Percentiles rank a stretch among this genome's conserved stretches.
These are phyloP conservation scores for Tiaroga cobitis DNA, from an alignment of 2,797 vertebrate genomes.

Conservation along the genomic window DNA sequence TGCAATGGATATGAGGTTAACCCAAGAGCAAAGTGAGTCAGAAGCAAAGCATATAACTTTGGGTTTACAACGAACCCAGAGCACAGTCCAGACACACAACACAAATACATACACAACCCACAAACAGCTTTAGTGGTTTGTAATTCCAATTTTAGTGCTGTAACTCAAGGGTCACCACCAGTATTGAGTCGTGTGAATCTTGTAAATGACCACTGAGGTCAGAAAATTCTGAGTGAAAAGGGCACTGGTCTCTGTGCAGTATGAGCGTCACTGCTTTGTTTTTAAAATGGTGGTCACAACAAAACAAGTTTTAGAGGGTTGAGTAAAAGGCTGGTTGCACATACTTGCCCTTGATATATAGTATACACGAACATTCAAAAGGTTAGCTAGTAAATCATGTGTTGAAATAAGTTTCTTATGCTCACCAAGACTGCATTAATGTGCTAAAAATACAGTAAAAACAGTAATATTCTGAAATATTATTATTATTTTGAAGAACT, in stretches of 20 bases:
- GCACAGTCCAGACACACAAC: constrained; percentile 23
- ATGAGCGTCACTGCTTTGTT: background rate
- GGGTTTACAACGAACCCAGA: constrained; percentile 21
- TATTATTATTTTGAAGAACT: background rate
- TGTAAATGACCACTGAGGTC: constrained; percentile 41
- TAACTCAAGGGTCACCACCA: constrained; percentile 16
- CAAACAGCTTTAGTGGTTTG: constrained; percentile 18
- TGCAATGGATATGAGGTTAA: constrained; percentile 16
- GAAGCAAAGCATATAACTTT: constrained; percentile 9
- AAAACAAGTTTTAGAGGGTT: background rate
- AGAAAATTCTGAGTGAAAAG: background rate
- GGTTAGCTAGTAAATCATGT: background rate
- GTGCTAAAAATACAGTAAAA: background rate
- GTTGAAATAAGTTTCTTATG: background rate
- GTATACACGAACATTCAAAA: background rate
- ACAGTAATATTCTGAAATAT: background rate
- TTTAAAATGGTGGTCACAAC: background rate
- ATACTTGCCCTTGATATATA: background rate
- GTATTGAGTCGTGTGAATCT: constrained; percentile 7
- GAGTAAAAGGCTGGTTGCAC: background rate
- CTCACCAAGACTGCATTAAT: background rate
- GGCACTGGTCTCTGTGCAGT: background rate
- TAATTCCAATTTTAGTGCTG: constrained; percentile 26
- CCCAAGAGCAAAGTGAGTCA: constrained; percentile 33
- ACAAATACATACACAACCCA: constrained; percentile 32